Evolutionary conservation across 2,797 vertebrate species (phyloP), one percentile per base, ranked within the genome.

Genomic region (Gymnoscopelus microlampas): DNA sequence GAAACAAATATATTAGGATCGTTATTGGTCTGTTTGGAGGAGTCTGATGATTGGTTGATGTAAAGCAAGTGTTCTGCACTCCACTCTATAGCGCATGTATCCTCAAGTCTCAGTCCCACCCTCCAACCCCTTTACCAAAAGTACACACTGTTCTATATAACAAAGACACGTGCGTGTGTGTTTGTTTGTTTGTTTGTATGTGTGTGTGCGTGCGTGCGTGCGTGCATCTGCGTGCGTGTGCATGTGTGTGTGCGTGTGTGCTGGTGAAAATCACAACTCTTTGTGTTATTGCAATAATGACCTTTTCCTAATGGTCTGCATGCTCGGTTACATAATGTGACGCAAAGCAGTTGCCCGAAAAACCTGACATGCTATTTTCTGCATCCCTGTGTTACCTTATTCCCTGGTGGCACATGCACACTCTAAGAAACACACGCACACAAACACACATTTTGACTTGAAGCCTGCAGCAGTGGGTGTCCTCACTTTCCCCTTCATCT

Each of bases 391-490:
- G 6, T 44, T 44, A 44, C 39, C 39, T 7, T 44, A 44, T 44
- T 44, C 39, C 39, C 39, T 44, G 39, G 39, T 44, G 39, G 39
- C 1, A 9, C 8, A 9, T 9, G 8, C 8, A 9, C 39, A 39
- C 39, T 39, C 6, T 39, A 39, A 39, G 39, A 51, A 1, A 56
- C 15, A 44, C n/a, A 8, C 13, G 1, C 19, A 19, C 60, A 70
- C 64, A 64, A 54, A 15, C 54, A 60, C 12, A 29, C 48, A 10
- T 7, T 3, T 5, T 58, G 54, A 53, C 50, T 60, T n/a, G 23
- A 15, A 7, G 74, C 85, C 83, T 71, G 77, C 77, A 85, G 87
- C 74, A 4, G 3, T 79, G 73, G 76, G 71, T 75, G 77, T 84
- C 76, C 80, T 83, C 60, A 12, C 78, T 70, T 61, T 80, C 64